A percentile compares a stretch with the other conserved stretches of the same genome.
These are phyloP conservation scores for Lipotes vexillifer DNA, from an alignment of 2,113 vertebrate genomes.

Conservation along the genomic window DNA sequence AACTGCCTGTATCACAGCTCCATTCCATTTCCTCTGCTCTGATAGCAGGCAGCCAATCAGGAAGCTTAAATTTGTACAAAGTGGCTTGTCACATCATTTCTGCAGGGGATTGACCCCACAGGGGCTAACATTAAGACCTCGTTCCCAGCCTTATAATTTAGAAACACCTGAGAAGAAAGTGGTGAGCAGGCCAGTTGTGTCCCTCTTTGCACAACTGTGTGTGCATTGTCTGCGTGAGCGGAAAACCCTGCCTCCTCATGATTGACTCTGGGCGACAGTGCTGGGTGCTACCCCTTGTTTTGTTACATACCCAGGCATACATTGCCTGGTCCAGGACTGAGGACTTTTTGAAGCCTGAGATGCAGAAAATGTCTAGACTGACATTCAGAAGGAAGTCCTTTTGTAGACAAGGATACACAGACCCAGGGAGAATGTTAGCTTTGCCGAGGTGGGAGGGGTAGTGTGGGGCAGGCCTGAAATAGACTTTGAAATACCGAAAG, in stretches of 20 bases:
- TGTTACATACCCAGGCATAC: accelerated
- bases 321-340: neutral
- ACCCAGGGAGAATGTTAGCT: neutral
- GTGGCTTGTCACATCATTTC: neutral
- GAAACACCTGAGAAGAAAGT: neutral
- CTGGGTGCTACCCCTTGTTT: too few relatives aligned
- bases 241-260: neutral
- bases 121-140: neutral
- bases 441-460: neutral
- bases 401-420: neutral
- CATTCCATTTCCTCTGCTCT: neutral
- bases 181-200: neutral
- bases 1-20: neutral
- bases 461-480: neutral
- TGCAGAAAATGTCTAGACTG: neutral
- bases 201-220: too few relatives aligned
- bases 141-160: neutral
- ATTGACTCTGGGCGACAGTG: accelerated
- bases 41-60: accelerated
- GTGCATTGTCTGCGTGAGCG: neutral
- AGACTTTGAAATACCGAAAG: neutral
- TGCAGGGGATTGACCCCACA: neutral
- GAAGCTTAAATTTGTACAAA: neutral
- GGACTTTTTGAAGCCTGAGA: neutral
- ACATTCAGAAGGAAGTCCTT: neutral